Evolutionary conservation across 2,888 invertebrate species (phyloP), one percentile per base, ranked within the genome.

Genomic region (Cataglyphis cursor): DNA sequence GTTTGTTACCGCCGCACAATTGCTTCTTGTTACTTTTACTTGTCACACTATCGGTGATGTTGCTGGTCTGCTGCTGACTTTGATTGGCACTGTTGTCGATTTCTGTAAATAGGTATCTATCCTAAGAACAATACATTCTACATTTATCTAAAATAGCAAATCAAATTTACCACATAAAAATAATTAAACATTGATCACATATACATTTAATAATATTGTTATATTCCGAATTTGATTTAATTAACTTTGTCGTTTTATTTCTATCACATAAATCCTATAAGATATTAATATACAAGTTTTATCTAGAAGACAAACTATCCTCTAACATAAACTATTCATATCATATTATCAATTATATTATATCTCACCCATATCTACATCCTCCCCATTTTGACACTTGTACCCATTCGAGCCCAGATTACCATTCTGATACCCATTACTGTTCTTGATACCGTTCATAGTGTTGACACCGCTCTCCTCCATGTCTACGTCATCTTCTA

Each of bases 321-420:
- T 65, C 15, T 38, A 51, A 51, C 12, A 15, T 44, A 74, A 62
- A 9, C 8, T 76, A 65, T n/a, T 65, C 24, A n/a, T 12, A 21
- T 65, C 21, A n/a, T 18, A 31, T 51, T 57, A 70, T 57, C 21
- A 73, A 68, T 8, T 44, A 75, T 62, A 78, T 51, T 12, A 75
- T 28, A 48, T 81, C 96, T 95, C 95, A 97, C 97, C 97, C 97
- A 97, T 96, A 94, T 96, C 97, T 94, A 96, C 96, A 93, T 96
- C 96, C 90, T 97, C 96, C 94, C 97, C 96, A 94, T 97, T 96
- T 95, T 97, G 96, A 95, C 96, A 96, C 91, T 95, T 95, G 92
- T 95, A 94, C 86, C 94, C 94, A 86, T 94, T 94, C 10, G 94
- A 90, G 84, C 92, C 94, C 6, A 91, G 88, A 93, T 95, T 96